A percentile compares a stretch with the other conserved stretches of the same genome.
phyloP scores from a whole-genome alignment of 2,797 vertebrate species.

The Mormyrops boulengeri region DNA sequence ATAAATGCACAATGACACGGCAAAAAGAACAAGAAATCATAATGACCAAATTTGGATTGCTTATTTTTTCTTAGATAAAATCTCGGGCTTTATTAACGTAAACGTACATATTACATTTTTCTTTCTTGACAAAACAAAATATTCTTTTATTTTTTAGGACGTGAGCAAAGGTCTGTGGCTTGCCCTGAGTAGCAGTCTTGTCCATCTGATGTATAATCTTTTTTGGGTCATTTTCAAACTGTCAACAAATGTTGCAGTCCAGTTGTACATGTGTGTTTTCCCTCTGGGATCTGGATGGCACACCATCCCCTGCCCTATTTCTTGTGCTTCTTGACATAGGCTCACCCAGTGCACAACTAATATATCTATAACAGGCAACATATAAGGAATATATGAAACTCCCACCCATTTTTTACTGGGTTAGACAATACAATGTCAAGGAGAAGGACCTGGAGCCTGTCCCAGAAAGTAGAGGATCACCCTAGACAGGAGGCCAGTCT shows the following conservation, averaged over 20 bases:
- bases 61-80: constrained; percentile 5
- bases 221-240: not conserved
- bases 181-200: not conserved
- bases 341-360: not conserved
- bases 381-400: not conserved
- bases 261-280: not conserved
- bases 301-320: not conserved
- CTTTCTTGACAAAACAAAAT: not conserved
- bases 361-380: not conserved
- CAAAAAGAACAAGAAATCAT: not conserved
- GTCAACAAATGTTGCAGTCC: not conserved
- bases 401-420: not conserved
- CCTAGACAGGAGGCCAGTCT: not conserved
- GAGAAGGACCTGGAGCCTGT: not conserved
- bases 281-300: not conserved
- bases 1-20: not conserved
- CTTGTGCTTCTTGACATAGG: not conserved
- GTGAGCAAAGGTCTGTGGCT: not conserved
- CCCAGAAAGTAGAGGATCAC: not conserved
- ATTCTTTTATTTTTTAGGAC: not conserved
- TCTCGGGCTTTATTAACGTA: not conserved
- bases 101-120: not conserved
- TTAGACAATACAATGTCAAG: not conserved
- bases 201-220: not conserved
- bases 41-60: not conserved